Base-by-base conservation (phyloP, 53 echinoderm and acorn worm species). In the Echinometra lucunter region DNA sequence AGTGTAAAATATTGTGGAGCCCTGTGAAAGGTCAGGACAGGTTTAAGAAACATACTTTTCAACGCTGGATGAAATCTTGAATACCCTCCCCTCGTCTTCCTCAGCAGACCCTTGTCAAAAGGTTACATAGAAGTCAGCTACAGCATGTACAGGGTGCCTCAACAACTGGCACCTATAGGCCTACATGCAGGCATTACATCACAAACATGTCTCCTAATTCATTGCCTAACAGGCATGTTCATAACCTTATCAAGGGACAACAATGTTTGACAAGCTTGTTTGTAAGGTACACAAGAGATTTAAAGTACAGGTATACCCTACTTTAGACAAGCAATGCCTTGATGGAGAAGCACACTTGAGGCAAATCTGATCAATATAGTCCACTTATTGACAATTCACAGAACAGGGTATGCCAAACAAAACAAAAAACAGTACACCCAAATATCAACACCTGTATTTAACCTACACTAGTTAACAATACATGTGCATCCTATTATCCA, bases 41-140 rank as follows among this genome's bases (percentile, higher is more conserved):
- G 78, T 78, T 78, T 78, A 78, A 78, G 78, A 78, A 78, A 78
- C 78, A 42, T 42, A 78, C 1, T 78, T 40, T 78, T 78, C 78
- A 78, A 5, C 78, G 42, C 38, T 4, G 42, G 38, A 78, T 78
- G 19, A 78, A 78, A 78, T 78, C 78, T 78, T 42, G 38, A 78
- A 17, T 19, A 38, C 78, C 42, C 21, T 42, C 78, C 42, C 42
- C 23, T 78, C 42, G 38, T 78, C 78, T 78, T 78, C 78, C 78
- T 78, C 78, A 40, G 78, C 38, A 78, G 78, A 78, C 78, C 38
- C 78, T 23, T 42, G 42, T 42, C 42, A 42, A 78, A 78, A 78
- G 78, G 78, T 78, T 78, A 42, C 35, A 12, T 23, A 78, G 78
- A 30, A 78, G 78, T 78, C 78, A 78, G 38, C 78, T 78, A 78